Base-by-base conservation (phyloP, 2,113 vertebrate genomes). In the Aramus guarauna region DNA sequence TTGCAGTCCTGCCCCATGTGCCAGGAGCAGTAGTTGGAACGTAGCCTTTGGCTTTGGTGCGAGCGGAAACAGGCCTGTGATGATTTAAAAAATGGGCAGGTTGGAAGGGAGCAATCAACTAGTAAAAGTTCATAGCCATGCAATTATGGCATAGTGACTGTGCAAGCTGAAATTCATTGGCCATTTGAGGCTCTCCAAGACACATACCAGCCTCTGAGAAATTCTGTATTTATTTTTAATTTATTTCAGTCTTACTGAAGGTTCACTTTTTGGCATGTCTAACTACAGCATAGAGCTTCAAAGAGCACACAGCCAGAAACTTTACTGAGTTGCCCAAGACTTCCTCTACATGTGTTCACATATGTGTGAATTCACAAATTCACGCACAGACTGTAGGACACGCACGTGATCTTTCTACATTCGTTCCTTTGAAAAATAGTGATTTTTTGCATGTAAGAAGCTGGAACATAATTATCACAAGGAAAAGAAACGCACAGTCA, bases 91-190 rank as follows among this genome's bases (percentile, higher is more conserved):
- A 96, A 79, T 53, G 76, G 76, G 56, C 60, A 87, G 34, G 43
- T 75, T 95, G 79, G 77, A 94, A 95, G 66, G 60, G 53, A 92
- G 58, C 73, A 95, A 78, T 73, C 73, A 48, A 64, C 73, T 73
- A 94, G 73, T 91, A 89, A 94, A 96, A 91, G 80, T 85, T 89
- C 76, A 34, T 91, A 91, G 94, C 76, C 56, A 7, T 94, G 83
- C 58, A 94, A 72, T 91, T 95, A 81, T 34, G 27, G 64, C 76
- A 81, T 15, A 69, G 73, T 52, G 58, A 78, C 79, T 81, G n/a
- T 81, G 77, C 60, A 87, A 37, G 69, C 53, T 92, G 75, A 96
- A 94, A 90, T 83, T 95, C 82, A 74, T 84, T 92, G 92, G 71
- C 45, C 29, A 8, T 74, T 92, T 95, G 87, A 88, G 78, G 55